Conservation (phyloP, 92 coral and sea anemone species). For the Epizoanthus fatuus region DNA sequence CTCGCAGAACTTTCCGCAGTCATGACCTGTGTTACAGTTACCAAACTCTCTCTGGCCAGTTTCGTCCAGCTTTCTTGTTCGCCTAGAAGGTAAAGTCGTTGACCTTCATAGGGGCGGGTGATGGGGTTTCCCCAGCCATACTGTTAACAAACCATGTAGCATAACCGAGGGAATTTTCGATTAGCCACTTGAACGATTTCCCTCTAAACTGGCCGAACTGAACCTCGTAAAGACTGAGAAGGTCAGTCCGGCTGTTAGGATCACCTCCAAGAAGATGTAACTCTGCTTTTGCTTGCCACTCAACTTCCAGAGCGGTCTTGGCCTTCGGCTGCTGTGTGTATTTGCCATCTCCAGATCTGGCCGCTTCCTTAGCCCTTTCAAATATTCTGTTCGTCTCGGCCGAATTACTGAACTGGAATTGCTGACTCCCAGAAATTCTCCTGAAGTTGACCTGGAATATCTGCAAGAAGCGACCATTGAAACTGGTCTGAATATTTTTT, state of each 20-base stretch:
- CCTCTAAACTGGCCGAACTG: neutral
- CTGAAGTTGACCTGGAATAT: neutral
- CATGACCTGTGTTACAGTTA: too few relatives aligned
- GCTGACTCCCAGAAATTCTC: neutral
- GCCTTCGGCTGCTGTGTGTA: neutral
- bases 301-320: neutral
- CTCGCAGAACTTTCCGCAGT: too few relatives aligned
- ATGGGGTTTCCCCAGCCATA: neutral
- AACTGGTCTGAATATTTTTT: too few relatives aligned
- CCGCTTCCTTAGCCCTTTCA: neutral
- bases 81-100: too few relatives aligned
- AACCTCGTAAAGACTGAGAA: conserved; percentile 1
- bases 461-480: neutral
- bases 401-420: neutral
- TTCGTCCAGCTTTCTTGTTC: too few relatives aligned
- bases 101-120: too few relatives aligned
- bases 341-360: neutral
- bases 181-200: conserved; percentile 1
- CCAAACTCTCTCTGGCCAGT: too few relatives aligned
- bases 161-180: neutral
- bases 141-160: neutral
- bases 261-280: conserved; percentile 2
- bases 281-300: neutral
- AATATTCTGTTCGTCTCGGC: neutral
- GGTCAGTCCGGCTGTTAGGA: neutral